Evolutionary conservation across 2,888 invertebrate species (phyloP).

Genomic region (Schizaphis graminum): DNA sequence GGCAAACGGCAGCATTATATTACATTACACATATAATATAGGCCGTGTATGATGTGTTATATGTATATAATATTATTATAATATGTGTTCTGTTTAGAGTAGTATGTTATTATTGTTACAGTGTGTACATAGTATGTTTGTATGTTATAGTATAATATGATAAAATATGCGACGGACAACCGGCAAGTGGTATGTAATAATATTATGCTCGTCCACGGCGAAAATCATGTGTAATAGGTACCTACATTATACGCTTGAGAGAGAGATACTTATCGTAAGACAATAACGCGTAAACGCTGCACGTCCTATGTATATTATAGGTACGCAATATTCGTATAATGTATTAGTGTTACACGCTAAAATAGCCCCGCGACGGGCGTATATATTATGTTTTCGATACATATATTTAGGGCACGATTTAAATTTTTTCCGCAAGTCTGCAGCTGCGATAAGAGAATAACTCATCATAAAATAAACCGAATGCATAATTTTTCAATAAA

Average conservation of each 20-base stretch:
- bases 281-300: not conserved
- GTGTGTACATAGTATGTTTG: not conserved
- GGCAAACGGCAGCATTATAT: slow-evolving; percentile 10
- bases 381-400: not conserved
- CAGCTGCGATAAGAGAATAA: not conserved
- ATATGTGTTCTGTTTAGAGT: not conserved
- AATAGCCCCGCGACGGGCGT: not conserved
- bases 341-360: not conserved
- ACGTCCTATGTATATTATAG: not conserved
- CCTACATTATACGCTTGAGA: not conserved
- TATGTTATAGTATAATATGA: not conserved
- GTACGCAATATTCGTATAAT: not conserved
- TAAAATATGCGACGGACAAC: not conserved
- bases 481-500: not conserved
- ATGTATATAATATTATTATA: not conserved
- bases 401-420: not conserved
- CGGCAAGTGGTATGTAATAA: not conserved
- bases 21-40: not conserved
- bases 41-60: not conserved
- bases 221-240: not conserved
- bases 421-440: not conserved
- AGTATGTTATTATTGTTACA: not conserved
- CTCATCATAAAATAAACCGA: not conserved
- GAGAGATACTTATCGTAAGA: not conserved
- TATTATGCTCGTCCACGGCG: not conserved